Percentiles rank a stretch among this genome's conserved stretches.
These are phyloP conservation scores for Sakesphorus luctuosus DNA, from an alignment of 2,113 vertebrate genomes.

Conservation along the genomic window DNA sequence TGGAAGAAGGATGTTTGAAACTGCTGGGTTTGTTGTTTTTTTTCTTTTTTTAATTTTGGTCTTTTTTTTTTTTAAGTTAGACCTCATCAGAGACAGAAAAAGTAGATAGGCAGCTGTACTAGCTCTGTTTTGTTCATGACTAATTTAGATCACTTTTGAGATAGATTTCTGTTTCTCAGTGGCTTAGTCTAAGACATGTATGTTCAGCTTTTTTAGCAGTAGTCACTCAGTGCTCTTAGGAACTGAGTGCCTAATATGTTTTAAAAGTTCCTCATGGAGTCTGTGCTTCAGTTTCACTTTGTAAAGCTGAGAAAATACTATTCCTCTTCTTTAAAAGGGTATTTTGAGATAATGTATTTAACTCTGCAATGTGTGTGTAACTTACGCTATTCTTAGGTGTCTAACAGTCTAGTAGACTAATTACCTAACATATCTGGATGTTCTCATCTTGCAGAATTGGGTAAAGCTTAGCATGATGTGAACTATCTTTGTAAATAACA, in stretches of 20 bases:
- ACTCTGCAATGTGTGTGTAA: neutral
- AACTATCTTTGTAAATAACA: neutral
- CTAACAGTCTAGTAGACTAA: neutral
- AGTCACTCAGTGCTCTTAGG: fast-evolving
- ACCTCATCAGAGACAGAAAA: neutral
- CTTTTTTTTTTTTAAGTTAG: neutral
- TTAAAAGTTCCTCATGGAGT: neutral
- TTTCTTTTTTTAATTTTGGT: neutral
- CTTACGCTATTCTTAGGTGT: neutral
- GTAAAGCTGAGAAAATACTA: neutral
- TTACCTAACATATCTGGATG: neutral
- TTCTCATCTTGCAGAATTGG: neutral
- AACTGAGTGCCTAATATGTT: neutral
- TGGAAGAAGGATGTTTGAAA: neutral
- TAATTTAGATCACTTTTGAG: neutral
- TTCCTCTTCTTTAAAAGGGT: neutral
- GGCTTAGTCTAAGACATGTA: neutral
- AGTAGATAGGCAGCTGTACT: neutral
- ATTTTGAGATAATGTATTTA: neutral
- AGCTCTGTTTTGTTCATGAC: neutral
- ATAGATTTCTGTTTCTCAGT: neutral
- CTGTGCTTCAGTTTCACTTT: neutral
- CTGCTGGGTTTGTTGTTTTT: neutral
- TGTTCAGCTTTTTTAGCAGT: neutral
- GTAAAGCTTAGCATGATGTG: neutral